Evolutionary conservation across 2,797 vertebrate species (phyloP).

Genomic region (Clamator glandarius): DNA sequence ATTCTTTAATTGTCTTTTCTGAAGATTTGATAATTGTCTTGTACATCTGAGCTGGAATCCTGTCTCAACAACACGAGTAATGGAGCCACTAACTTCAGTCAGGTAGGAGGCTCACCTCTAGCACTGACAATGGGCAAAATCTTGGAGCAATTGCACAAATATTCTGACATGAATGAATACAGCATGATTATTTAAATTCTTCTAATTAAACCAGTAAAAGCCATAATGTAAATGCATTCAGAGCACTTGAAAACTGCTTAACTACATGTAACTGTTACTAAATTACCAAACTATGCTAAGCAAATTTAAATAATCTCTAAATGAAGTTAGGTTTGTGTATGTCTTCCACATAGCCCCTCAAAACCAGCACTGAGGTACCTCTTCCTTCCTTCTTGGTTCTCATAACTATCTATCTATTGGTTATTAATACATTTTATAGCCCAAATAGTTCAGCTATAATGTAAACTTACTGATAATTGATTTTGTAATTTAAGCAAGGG

Average conservation of each 20-base stretch:
- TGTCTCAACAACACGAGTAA: not conserved
- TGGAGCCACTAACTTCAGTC: not conserved
- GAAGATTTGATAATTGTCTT: not conserved
- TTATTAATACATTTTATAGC: not conserved
- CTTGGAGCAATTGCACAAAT: not conserved
- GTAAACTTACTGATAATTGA: not conserved
- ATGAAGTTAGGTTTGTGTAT: not conserved
- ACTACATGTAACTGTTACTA: not conserved
- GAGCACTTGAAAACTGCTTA: not conserved
- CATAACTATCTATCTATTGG: not conserved
- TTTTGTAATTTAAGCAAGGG: constrained; percentile 10
- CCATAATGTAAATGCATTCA: not conserved
- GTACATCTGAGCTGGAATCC: not conserved
- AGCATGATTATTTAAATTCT: not conserved
- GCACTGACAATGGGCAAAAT: not conserved
- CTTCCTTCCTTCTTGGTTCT: not conserved
- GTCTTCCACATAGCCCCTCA: not conserved
- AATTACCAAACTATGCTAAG: not conserved
- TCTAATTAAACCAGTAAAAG: not conserved
- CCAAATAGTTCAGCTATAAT: not conserved
- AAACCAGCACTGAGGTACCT: not conserved
- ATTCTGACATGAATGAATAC: not conserved
- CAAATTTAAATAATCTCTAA: not conserved
- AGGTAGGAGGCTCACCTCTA: not conserved
- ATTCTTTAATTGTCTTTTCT: not conserved